Evolutionary conservation across 2,797 vertebrate genomes (phyloP), one percentile per base, ranked within the genome.

Genomic region (Poecilia gillii): DNA sequence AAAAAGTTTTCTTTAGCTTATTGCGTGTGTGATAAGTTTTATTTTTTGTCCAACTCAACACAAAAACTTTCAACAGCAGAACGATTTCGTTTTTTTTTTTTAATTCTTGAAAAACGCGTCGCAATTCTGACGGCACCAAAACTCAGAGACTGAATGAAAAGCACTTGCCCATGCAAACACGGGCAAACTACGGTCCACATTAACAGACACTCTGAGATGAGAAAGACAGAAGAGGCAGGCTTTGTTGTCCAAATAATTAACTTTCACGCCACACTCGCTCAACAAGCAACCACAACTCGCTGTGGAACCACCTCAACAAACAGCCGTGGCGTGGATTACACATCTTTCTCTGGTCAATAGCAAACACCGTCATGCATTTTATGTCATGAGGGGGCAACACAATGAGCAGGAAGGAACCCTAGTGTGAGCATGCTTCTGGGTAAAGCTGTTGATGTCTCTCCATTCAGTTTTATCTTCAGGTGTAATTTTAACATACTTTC

Each of bases 201-300:
- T 6, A 16, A 41, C 3, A 18, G 2, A 51, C 41, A 33, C 16
- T 43, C n/a, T 33, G 31, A 62, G 31, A 31, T 57, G 4, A 3
- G 49, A 46, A 73, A 76, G 75, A 76, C 77, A 88, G 88, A 88
- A 80, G 78, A 87, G 57, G 71, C 76, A 47, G 49, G 70, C 68
- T 89, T 89, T 85, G 86, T 86, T 90, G 86, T 87, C 80, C 89
- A 83, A 89, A 89, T 91, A 91, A 91, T 91, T 86, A 81, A 82
- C 81, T 87, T 83, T 88, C 85, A 92, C 81, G 78, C 70, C 39
- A 49, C 68, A 53, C 47, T 28, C 43, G 28, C 68, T 47, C 53
- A n/a, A 36, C 66, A 57, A 77, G 79, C 43, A 85, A 36, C 73
- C 49, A 53, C 66, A 76, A 87, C 76, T 79, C 76, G 80, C 86